Base-by-base conservation (phyloP, 2,113 vertebrate genomes). In the Haemorhous mexicanus region DNA sequence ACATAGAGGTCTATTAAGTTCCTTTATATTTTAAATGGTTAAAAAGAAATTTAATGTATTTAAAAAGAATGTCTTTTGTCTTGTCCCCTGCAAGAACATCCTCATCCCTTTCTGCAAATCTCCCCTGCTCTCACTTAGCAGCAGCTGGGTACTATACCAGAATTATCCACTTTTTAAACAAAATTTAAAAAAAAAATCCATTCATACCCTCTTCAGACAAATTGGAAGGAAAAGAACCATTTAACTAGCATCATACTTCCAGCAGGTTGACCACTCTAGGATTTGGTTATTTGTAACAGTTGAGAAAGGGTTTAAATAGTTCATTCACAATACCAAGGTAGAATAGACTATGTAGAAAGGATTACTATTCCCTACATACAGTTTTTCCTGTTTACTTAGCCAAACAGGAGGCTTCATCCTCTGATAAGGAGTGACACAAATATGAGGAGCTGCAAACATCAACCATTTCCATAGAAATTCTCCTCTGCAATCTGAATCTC, bases 201-300 rank as follows among this genome's bases (percentile, higher is more conserved):
- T 72, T 63, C 63, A 85, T 33, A 89, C 35, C 37, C 43, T 81
- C 80, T 90, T 80, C 63, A 79, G 84, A 72, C 75, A 91, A 78
- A 56, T 44, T 58, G 37, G 17, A 95, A 89, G 61, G 66, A 84
- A 97, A 94, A 96, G 55, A 66, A 90, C 58, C 20, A 43, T 68
- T 70, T 72, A 94, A 75, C 23, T 50, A 83, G 27, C 15, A 53
- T 21, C 13, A 67, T 22, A 18, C 20, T 76, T 86, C 18, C 11
- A 84, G 53, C 68, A 52, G 14, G 30, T 37, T 8, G 3, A 37
- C 47, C 47, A n/a, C 30, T 27, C 47, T 80, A 49, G 18, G 17
- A 83, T 16, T 83, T 52, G 59, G 9, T 47, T 92, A 58, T 56
- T 86, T 78, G 69, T 47, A 68, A 26, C 49, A 76, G 23, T 3